Percentiles rank a stretch among this genome's conserved stretches.
Conservation (phyloP, 2,113 vertebrate genomes). For the Oryzias celebensis region DNA sequence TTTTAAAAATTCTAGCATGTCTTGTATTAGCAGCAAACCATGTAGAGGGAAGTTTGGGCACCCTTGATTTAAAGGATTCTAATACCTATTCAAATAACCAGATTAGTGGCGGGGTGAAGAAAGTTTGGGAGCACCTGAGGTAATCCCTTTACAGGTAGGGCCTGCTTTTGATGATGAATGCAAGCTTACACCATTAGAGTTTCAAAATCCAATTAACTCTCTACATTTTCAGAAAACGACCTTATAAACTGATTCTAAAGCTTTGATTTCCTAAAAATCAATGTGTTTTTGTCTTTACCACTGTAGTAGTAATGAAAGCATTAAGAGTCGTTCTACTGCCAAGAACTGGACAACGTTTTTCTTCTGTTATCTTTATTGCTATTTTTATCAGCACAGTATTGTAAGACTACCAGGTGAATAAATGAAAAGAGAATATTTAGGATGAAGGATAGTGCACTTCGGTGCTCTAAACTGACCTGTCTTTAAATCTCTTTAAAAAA, state of each 20-base stretch:
- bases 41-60: not conserved
- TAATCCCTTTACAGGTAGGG: slow-evolving; percentile 23
- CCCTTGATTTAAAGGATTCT: not conserved
- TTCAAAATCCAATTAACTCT: slow-evolving; percentile 17
- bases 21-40: not conserved
- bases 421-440: too few relatives aligned
- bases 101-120: slow-evolving; percentile 22
- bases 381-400: too few relatives aligned
- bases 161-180: slow-evolving; percentile 10
- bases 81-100: slow-evolving; percentile 32
- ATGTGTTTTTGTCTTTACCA: not conserved
- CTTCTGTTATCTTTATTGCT: too few relatives aligned
- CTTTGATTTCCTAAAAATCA: not conserved
- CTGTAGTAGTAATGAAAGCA: not conserved
- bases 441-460: too few relatives aligned
- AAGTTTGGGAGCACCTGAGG: slow-evolving; percentile 7
- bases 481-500: too few relatives aligned
- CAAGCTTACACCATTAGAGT: slow-evolving; percentile 28
- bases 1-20: too few relatives aligned
- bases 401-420: too few relatives aligned
- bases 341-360: not conserved
- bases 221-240: slow-evolving; percentile 9
- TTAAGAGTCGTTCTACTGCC: not conserved
- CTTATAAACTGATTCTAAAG: not conserved
- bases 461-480: too few relatives aligned